phyloP scores from a whole-genome alignment of 2,797 vertebrate species.

The Lepus townsendii region DNA sequence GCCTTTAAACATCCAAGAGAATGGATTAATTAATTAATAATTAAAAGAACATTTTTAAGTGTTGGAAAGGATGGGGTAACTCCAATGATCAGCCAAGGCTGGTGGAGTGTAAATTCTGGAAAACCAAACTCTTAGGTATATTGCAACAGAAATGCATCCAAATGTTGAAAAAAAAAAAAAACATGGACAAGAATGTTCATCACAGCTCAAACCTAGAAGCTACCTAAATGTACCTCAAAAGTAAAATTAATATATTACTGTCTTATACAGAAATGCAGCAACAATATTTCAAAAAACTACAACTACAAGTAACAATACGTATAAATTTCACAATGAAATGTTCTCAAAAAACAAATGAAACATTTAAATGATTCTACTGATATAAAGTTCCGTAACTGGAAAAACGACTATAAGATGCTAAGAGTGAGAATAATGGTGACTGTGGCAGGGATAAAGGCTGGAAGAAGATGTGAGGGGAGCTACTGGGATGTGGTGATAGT shows the following conservation, averaged over 20 bases:
- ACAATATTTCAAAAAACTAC: neutral
- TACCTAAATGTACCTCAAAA: constrained; percentile 43
- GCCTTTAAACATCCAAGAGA: neutral
- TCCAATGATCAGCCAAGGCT: neutral
- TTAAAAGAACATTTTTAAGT: constrained; percentile 20
- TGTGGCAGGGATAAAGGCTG: neutral
- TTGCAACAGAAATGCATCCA: neutral
- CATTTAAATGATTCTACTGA: constrained; percentile 19
- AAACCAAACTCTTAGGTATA: constrained; percentile 41
- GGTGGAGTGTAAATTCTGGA: neutral
- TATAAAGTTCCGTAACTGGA: constrained; percentile 39
- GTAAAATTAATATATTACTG: neutral
- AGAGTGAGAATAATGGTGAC: neutral
- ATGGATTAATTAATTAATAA: constrained; percentile 9
- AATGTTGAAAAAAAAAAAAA: neutral
- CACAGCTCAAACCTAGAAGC: constrained; percentile 30
- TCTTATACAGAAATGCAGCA: neutral
- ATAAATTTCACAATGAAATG: constrained; percentile 7
- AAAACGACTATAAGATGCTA: neutral
- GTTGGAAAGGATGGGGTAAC: neutral
- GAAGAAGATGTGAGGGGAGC: neutral
- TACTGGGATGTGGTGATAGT: neutral
- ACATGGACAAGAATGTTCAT: neutral
- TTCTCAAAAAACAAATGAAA: constrained; percentile 36
- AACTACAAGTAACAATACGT: neutral